A percentile compares a stretch with the other conserved stretches of the same genome.
These are phyloP conservation scores for Anolis sagrei DNA, from an alignment of 2,113 vertebrate genomes.

Conservation along the genomic window DNA sequence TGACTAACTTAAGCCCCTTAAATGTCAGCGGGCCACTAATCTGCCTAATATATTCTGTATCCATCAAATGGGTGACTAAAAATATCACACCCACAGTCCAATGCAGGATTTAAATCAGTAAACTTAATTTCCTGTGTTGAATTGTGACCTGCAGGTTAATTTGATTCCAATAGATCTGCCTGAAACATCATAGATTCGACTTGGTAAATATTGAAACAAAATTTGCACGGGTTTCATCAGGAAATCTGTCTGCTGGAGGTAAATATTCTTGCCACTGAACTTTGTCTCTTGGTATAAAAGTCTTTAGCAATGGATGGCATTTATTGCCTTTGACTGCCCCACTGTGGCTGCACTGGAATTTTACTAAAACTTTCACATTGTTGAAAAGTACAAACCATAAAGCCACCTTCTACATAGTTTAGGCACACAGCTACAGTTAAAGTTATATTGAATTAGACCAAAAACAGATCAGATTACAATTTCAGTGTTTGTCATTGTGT, in stretches of 20 bases:
- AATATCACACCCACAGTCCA: neutral
- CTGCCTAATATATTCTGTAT: neutral
- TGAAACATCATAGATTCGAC: neutral
- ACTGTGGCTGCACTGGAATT: conserved; percentile 16
- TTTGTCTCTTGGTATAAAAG: neutral
- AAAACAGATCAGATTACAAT: neutral
- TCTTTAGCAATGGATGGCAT: neutral
- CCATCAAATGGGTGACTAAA: neutral
- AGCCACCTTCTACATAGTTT: neutral
- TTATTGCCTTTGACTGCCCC: conserved; percentile 37
- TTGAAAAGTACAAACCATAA: neutral
- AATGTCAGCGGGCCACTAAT: neutral
- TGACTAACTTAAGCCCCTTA: neutral
- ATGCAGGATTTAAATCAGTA: neutral
- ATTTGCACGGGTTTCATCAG: neutral
- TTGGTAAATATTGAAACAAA: neutral
- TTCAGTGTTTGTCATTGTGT: neutral
- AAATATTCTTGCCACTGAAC: neutral
- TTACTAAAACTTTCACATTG: neutral
- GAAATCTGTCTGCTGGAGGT: neutral
- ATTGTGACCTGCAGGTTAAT: neutral
- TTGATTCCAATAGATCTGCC: neutral
- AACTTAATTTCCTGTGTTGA: neutral
- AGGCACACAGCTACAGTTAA: neutral
- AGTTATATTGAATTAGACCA: too few species aligned